Conservation (phyloP, 2,113 vertebrate genomes). For the Bubalus kerabau region DNA sequence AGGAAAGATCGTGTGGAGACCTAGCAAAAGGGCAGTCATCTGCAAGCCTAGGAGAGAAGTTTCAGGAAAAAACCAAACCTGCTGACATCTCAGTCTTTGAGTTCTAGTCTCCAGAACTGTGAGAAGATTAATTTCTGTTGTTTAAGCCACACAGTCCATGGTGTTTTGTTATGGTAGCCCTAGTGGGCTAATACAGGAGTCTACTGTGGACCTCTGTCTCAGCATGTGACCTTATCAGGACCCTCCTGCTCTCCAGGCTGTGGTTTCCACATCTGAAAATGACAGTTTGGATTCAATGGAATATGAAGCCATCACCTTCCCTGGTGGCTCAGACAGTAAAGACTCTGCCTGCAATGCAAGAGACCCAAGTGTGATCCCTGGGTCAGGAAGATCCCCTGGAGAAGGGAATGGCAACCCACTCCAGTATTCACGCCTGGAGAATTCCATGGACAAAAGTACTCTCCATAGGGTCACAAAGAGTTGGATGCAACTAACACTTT, state of each 20-base stretch:
- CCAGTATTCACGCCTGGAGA: background rate
- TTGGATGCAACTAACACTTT: background rate
- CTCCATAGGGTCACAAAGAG: background rate
- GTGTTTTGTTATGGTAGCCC: background rate
- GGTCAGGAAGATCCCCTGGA: background rate
- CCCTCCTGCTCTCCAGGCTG: background rate
- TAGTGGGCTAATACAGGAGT: background rate
- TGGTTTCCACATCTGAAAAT: background rate
- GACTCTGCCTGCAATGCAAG: background rate
- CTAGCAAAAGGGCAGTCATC: background rate
- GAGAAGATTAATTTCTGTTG: background rate
- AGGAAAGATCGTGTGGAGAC: background rate
- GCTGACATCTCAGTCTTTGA: background rate
- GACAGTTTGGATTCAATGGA: background rate
- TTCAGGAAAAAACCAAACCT: background rate
- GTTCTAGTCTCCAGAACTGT: background rate
- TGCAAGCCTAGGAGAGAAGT: background rate
- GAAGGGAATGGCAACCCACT: background rate
- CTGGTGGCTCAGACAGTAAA: background rate
- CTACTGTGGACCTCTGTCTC: background rate
- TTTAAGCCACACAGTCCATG: background rate
- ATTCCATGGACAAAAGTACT: background rate
- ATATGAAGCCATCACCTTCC: background rate
- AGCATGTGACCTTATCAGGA: background rate
- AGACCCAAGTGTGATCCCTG: background rate